Base-by-base conservation (phyloP, 1,140 invertebrate species). In the Tribolium castaneum region DNA sequence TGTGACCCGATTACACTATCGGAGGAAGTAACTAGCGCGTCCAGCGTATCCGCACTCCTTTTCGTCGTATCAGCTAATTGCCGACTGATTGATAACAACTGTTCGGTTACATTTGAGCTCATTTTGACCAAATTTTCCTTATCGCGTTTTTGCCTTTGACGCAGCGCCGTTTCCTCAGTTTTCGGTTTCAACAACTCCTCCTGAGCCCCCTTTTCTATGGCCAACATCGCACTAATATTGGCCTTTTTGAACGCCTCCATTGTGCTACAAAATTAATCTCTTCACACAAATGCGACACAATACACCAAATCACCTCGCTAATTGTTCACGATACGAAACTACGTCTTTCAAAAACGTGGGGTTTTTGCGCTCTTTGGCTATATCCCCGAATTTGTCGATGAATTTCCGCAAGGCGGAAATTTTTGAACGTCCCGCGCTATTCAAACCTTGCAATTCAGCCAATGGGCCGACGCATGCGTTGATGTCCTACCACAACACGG, bases 41-140 rank as follows among this genome's bases (percentile, higher is more conserved):
- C 94, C 50, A 98, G 87, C 10, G 96, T 96, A 49, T 92, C 90
- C 51, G 95, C 94, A 88, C 96, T 97, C 84, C 92, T 92, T 81
- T 97, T 92, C 10, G 95, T 94, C 13, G 96, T 97, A 80, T 95
- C 93, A 12, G 95, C 93, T 79, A 99, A 88, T 86, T 95, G 93
- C 75, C 94, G 90, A 79, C 86, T 96, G 75, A 98, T 94, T 51
- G 93, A 92, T 50, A 96, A 85, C 80, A 98, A 87, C 86, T 93
- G 94, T 78, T 97, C 95, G 2, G 96, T 97, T 0, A 95, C 90
- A 84, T 92, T 91, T 79, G 90, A 90, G 9, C 92, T 93, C 80
- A 90, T 89, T 85, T 93, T 92, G 1, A 91, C 88, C 76, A 93
- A 81, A 80, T 87, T 89, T 83, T 91, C 89, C 83, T 91, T 91